Conservation (phyloP, 2,888 invertebrate genomes). For the Protonemura montana region DNA sequence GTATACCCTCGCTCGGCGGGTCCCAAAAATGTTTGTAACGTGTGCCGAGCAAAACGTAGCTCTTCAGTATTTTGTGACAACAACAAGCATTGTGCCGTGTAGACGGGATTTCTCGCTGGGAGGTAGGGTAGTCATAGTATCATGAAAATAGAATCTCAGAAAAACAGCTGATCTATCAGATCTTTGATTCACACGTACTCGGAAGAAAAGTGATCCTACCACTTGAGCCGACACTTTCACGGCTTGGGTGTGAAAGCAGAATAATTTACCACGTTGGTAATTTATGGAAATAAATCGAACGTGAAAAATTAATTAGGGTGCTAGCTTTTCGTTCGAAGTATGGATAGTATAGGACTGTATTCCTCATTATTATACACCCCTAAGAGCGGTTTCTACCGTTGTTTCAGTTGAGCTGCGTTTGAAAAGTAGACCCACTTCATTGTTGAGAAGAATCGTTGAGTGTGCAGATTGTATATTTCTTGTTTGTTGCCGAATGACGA, state of each 20-base stretch:
- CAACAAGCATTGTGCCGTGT: not conserved
- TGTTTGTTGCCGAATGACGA: not conserved
- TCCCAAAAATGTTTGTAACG: not conserved
- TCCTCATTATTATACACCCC: too few relatives aligned
- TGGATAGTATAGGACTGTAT: too few relatives aligned
- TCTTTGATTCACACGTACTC: not conserved
- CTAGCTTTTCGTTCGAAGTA: not conserved
- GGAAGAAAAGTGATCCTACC: not conserved
- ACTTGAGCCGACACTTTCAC: not conserved
- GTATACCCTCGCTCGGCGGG: not conserved
- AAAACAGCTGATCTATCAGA: not conserved
- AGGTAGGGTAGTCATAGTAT: too few relatives aligned
- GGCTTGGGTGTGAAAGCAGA: not conserved
- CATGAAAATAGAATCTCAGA: not conserved
- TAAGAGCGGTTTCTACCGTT: too few relatives aligned
- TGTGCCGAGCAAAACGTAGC: not conserved
- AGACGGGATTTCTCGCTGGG: too few relatives aligned
- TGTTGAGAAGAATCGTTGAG: too few relatives aligned
- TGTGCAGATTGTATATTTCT: not conserved
- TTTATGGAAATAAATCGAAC: not conserved
- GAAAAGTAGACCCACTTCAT: not conserved
- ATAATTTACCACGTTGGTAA: not conserved
- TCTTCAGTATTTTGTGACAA: not conserved
- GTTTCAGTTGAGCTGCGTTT: too few relatives aligned
- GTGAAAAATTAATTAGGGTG: not conserved